These are phyloP conservation scores for Trachurus trachurus DNA, from an alignment of 2,797 vertebrate species.

Conservation along the genomic window DNA sequence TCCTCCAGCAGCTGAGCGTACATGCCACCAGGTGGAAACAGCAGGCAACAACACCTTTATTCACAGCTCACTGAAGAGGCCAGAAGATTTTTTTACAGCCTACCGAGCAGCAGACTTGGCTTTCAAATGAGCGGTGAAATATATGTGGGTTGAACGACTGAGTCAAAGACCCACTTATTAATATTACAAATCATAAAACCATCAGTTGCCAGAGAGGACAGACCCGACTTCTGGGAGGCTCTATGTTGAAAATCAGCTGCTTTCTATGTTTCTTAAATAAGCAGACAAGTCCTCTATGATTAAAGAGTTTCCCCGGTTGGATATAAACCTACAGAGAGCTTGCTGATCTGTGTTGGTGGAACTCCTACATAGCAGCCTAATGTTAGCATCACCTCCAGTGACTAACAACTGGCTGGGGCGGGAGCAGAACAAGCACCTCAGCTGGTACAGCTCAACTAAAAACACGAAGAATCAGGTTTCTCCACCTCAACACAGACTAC, in stretches of 20 bases:
- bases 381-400: slow-evolving; percentile 62
- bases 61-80: not conserved
- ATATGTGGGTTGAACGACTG: not conserved
- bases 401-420: slow-evolving; percentile 60
- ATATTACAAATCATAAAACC: slow-evolving; percentile 1
- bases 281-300: slow-evolving; percentile 1
- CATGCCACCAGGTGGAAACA: slow-evolving; percentile 69
- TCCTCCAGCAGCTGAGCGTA: slow-evolving; percentile 21
- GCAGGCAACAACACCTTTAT: slow-evolving; percentile 50
- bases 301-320: slow-evolving; percentile 13
- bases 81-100: slow-evolving; percentile 6
- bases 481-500: slow-evolving; percentile 21
- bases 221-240: not conserved
- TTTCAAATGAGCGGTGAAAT: slow-evolving; percentile 5
- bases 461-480: slow-evolving; percentile 1
- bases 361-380: slow-evolving; percentile 68
- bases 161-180: not conserved
- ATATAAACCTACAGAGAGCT: slow-evolving; percentile 32
- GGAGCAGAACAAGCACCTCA: slow-evolving; percentile 38
- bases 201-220: not conserved
- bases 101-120: not conserved
- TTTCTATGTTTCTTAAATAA: not conserved
- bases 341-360: slow-evolving; percentile 59
- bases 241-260: slow-evolving; percentile 1
- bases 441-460: slow-evolving; percentile 24